Evolutionary conservation across 2,888 invertebrate species (phyloP).

Genomic region (Caenorhabditis sp.): DNA sequence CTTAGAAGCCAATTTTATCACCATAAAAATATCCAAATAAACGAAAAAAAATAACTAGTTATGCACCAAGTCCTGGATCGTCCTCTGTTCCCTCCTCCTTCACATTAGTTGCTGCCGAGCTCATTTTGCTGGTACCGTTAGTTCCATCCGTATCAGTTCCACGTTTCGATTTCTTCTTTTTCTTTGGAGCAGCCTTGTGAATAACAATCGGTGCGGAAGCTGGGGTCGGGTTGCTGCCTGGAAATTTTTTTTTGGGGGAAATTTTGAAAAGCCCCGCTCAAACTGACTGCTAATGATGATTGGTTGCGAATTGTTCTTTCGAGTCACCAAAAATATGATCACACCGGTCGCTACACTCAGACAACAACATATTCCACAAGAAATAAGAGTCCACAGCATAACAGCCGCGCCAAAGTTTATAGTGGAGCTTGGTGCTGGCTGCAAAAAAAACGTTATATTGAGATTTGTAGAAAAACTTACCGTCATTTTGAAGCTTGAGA

Average conservation of each 20-base stretch:
- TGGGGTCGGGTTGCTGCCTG: not conserved
- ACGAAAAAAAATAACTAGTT: not conserved
- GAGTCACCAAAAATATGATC: not conserved
- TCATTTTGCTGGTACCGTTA: not conserved
- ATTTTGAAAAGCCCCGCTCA: no score
- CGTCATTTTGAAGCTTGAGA: no score
- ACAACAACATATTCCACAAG: not conserved
- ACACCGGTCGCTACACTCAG: not conserved
- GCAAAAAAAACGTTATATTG: not conserved
- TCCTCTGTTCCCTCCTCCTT: not conserved
- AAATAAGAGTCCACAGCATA: no score
- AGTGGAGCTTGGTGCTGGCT: not conserved
- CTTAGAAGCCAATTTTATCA: no score
- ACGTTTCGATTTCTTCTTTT: not conserved
- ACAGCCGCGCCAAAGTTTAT: no score
- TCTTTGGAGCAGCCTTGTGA: conserved; percentile 14
- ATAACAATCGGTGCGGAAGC: not conserved
- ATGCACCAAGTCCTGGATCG: conserved; percentile 7
- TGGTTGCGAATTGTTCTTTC: not conserved
- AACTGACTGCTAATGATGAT: not conserved
- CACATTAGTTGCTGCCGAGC: not conserved
- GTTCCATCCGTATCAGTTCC: not conserved
- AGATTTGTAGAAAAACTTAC: no score
- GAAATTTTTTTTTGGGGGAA: not conserved
- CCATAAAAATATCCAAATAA: no score